Base-by-base conservation (phyloP, 2,113 vertebrate genomes). In the Nibea albiflora region DNA sequence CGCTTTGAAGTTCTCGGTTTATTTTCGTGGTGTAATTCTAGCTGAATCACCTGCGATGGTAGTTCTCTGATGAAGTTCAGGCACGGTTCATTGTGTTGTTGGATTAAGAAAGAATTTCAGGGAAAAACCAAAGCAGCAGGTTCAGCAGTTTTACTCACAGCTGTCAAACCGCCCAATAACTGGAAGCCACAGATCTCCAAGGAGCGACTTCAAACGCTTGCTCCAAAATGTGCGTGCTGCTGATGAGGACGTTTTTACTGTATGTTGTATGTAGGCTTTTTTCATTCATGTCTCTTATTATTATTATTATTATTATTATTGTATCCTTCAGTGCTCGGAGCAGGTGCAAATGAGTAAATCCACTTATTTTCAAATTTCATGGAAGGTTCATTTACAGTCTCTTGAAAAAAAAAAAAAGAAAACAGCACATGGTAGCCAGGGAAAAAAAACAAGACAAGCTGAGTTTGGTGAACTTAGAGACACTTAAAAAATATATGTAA, bases 101-200 rank as follows among this genome's bases (percentile, higher is more conserved):
- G 17, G 16, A 47, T 56, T 57, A n/a, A 70, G 22, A 24, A 65
- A 28, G 39, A 81, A 49, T 65, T 70, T 44, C 9, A 58, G 44
- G 42, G 26, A 70, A 58, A 78, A 58, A 78, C 31, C n/a, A 76
- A 72, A 52, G 49, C 19, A 50, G 58, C 22, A 46, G 17, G 39
- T 39, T 82, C 74, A 84, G 76, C 63, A 75, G 44, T 82, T 87
- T 50, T 26, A 17, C 58, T 66, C 26, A 4, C 26, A 47, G 50
- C 56, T 86, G 73, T 77, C 68, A 78, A 72, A 62, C n/a, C 9
- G 64, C 39, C 11, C 39, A 61, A 46, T 20, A 72, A 54, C 78
- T 60, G 47, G 60, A n/a, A 47, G 62, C 11, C 19, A 28, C 50
- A 52, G 56, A 28, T 84, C 76, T 52, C 66, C 4, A 24, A 39